Conservation (phyloP, 1,140 invertebrate genomes). For the Geopemphigus sp. region DNA sequence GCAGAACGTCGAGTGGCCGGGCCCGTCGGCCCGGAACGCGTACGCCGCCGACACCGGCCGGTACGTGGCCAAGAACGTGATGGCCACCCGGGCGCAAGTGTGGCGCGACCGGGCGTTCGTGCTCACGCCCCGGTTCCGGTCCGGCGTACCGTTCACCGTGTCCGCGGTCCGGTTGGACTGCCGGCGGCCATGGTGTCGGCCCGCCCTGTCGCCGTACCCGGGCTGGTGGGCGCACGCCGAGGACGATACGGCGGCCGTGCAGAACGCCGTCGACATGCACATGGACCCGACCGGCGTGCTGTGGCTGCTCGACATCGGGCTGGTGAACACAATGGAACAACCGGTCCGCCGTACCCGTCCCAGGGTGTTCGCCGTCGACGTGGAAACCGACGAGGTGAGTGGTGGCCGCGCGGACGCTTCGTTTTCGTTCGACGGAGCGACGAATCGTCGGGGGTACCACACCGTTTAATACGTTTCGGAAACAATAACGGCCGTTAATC, state of each 20-base stretch:
- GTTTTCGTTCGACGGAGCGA: no score
- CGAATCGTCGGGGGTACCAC: no score
- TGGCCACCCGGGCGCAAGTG: slow-evolving; percentile 63
- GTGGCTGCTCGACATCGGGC: slow-evolving; percentile 68
- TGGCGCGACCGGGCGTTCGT: slow-evolving; percentile 61
- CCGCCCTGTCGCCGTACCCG: slow-evolving; percentile 61
- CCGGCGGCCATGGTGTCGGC: slow-evolving; percentile 55
- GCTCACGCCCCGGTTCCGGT: slow-evolving; percentile 61
- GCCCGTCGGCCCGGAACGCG: slow-evolving; percentile 61
- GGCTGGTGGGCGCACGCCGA: slow-evolving; percentile 65
- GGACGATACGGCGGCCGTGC: slow-evolving; percentile 63
- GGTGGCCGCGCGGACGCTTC: no score
- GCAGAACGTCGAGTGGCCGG: slow-evolving; percentile 61
- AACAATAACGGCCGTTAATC: no score
- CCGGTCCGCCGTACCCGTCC: slow-evolving; percentile 65
- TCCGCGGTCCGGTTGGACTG: slow-evolving; percentile 58
- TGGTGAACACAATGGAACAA: slow-evolving; percentile 65
- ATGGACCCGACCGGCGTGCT: slow-evolving; percentile 63
- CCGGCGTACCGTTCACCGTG: slow-evolving; percentile 64
- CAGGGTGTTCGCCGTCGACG: slow-evolving; percentile 66
- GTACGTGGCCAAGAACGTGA: slow-evolving; percentile 62
- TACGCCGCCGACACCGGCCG: slow-evolving; percentile 58
- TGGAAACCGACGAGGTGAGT: slow-evolving; percentile 55
- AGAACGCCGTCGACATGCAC: slow-evolving; percentile 63
- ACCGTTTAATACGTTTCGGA: no score